A percentile compares a stretch with the other conserved stretches of the same genome.
Conservation (phyloP, 2,888 invertebrate genomes). For the Netelia fuscicornis region DNA sequence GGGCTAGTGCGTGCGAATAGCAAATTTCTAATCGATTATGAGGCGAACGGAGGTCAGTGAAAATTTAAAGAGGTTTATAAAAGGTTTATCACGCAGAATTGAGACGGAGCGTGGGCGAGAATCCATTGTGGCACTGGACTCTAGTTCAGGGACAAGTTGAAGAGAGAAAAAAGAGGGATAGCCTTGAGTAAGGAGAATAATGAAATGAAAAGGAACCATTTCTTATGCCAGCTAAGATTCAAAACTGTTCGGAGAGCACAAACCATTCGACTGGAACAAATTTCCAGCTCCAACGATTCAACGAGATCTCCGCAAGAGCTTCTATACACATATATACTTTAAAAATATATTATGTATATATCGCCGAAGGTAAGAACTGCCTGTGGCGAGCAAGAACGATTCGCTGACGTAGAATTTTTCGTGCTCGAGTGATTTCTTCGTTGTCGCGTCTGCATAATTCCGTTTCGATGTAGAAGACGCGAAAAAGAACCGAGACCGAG, state of each 20-base stretch:
- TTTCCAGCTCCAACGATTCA: conserved; percentile 62
- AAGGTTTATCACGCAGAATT: conserved; percentile 44
- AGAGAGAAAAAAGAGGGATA: conserved; percentile 19
- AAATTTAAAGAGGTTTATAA: conserved; percentile 32
- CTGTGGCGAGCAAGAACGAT: conserved; percentile 47
- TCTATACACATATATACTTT: conserved; percentile 13
- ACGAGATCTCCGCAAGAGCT: conserved; percentile 44
- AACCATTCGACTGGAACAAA: conserved; percentile 64
- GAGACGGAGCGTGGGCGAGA: conserved; percentile 41
- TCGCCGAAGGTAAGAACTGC: conserved; percentile 33
- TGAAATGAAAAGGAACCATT: conserved; percentile 57
- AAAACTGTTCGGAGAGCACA: conserved; percentile 44
- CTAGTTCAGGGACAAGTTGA: conserved; percentile 34
- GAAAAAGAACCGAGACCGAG: conserved; percentile 26
- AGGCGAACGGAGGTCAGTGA: conserved; percentile 15
- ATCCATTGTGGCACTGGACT: conserved; percentile 47
- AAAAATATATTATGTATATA: conserved; percentile 12
- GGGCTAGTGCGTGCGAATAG: conserved; percentile 13
- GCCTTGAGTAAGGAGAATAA: conserved; percentile 42
- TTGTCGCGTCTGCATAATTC: conserved; percentile 60
- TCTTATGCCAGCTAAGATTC: conserved; percentile 56
- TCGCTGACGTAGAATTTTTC: conserved; percentile 66
- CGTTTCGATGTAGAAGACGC: conserved; percentile 23
- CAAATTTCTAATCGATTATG: conserved; percentile 30
- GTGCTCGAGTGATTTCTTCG: conserved; percentile 59